Evolutionary conservation across 2,113 vertebrate species (phyloP), one percentile per base, ranked within the genome.

Genomic region (Sinocyclocheilus grahami): DNA sequence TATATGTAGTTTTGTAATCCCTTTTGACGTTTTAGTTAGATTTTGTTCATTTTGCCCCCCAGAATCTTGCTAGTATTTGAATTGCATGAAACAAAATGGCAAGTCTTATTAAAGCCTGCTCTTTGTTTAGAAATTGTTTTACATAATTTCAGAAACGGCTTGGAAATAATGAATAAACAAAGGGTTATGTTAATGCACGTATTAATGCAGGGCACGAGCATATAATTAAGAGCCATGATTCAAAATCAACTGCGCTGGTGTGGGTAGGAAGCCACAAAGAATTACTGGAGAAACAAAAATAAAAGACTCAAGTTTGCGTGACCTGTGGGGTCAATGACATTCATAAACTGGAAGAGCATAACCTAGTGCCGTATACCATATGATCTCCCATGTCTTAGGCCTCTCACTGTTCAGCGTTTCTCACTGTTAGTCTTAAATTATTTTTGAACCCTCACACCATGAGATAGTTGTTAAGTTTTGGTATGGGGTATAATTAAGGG

Each of bases 81-180:
- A 94, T 95, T 95, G 92, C 94, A 95, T 94, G 93, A 95, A 94
- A 94, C 92, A 93, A 94, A 91, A 92, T 94, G 94, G 93, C 94
- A 95, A 92, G 92, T 95, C 93, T 91, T 92, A 94, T 95, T 95
- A 95, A 94, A 93, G 90, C 88, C 91, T 88, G 90, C 90, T 90
- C 92, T 92, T 93, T 94, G 94, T 94, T 94, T 93, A 93, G 94
- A 95, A 93, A 92, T 92, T 92, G 89, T 93, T 95, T 95, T 92
- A 94, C 94, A 95, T 95, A 95, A 95, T 95, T 95, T 93, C 87
- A 88, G 88, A 92, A 95, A 93, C 89, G 86, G 58, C 91, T 93
- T 92, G 92, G 92, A 93, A 95, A 95, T 95, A 94, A 95, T 95
- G 94, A 96, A 95, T 96, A 94, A 94, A 95, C 94, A 94, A 95